Evolutionary conservation across 2,113 vertebrate species (phyloP).

Genomic region (Podilymbus podiceps): DNA sequence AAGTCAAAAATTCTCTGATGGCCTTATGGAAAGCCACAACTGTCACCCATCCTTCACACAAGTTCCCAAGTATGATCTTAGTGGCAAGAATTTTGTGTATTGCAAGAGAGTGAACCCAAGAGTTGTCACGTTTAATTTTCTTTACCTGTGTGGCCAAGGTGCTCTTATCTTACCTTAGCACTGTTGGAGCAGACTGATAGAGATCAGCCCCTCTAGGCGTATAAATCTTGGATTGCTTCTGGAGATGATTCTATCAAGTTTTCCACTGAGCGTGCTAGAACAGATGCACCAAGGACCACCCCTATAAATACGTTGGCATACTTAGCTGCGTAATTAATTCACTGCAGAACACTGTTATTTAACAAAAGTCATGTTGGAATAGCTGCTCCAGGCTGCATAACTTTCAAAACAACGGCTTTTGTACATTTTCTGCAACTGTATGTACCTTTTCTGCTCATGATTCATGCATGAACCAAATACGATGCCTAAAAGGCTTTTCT

Average conservation of each 20-base stretch:
- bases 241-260: not conserved
- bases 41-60: not conserved
- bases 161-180: not conserved
- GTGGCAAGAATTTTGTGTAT: not conserved
- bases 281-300: not conserved
- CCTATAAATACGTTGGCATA: not conserved
- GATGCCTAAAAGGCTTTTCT: not conserved
- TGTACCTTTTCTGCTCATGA: not conserved
- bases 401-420: not conserved
- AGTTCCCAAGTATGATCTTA: not conserved
- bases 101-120: not conserved
- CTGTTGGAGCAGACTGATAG: not conserved
- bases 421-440: not conserved
- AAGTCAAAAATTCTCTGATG: not conserved
- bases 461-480: not conserved
- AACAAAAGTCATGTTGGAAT: not conserved
- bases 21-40: not conserved
- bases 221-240: not conserved
- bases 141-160: not conserved
- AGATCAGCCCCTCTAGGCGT: not conserved
- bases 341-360: not conserved
- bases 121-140: not conserved
- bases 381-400: not conserved
- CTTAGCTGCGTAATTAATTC: not conserved
- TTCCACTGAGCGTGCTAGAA: not conserved